These are phyloP conservation scores for Pogoniulus pusillus DNA, from an alignment of 2,797 vertebrate genomes.

Conservation along the genomic window DNA sequence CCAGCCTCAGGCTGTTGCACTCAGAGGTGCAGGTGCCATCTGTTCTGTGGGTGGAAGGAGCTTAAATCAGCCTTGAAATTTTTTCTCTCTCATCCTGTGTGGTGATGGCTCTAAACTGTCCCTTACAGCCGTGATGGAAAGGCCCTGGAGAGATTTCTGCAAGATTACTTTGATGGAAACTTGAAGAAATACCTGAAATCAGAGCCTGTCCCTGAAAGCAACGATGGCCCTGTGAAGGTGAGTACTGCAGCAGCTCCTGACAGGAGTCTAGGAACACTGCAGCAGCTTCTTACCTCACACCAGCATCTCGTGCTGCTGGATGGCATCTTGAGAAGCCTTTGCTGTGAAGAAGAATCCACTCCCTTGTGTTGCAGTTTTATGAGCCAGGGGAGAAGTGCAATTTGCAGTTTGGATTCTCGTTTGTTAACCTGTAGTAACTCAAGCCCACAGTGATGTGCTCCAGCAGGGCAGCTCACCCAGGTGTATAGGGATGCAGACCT, in stretches of 20 bases:
- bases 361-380: background rate
- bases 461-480: background rate
- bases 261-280: background rate
- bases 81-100: background rate
- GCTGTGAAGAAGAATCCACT: background rate
- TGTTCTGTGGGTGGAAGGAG: constrained; percentile 49
- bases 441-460: background rate
- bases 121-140: constrained; percentile 90
- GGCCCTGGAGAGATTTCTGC: constrained; percentile 91
- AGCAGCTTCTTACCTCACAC: background rate
- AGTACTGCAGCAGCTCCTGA: background rate
- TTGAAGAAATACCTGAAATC: constrained; percentile 96
- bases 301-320: rapidly evolving
- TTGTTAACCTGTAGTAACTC: background rate
- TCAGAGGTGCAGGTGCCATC: background rate
- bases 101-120: background rate
- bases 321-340: background rate
- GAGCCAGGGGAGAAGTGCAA: background rate
- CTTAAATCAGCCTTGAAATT: constrained; percentile 28
- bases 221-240: constrained; percentile 96
- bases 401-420: background rate
- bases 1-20: background rate
- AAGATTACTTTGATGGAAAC: constrained; percentile 90
- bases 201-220: constrained; percentile 90
- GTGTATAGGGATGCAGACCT: background rate